phyloP scores from a whole-genome alignment of 2,888 invertebrate genomes.

The Cryptus armator region DNA sequence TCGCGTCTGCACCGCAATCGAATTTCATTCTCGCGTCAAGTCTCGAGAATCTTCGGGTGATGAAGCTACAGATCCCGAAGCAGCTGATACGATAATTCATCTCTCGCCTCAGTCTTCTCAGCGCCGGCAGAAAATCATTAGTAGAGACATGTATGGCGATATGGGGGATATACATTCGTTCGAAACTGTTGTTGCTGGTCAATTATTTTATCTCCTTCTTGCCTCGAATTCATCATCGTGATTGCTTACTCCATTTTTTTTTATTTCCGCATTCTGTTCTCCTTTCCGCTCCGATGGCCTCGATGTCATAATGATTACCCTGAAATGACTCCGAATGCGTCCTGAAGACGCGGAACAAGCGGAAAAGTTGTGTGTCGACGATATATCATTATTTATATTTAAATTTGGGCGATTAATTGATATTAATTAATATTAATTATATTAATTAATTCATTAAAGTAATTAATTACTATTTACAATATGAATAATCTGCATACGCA shows the following conservation, averaged over 20 bases:
- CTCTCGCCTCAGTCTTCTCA: neutral
- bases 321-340: neutral
- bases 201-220: neutral
- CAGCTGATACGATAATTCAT: slow-evolving; percentile 20
- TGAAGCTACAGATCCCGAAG: neutral
- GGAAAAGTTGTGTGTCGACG: neutral
- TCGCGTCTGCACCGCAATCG: neutral
- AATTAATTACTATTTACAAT: too few relatives aligned
- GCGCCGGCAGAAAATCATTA: neutral
- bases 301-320: slow-evolving; percentile 9
- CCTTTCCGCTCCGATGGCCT: neutral
- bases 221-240: neutral
- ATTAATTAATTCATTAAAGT: too few relatives aligned
- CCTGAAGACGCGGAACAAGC: neutral
- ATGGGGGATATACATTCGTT: neutral
- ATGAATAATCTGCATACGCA: too few relatives aligned
- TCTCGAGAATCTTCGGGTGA: neutral
- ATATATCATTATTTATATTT: too few relatives aligned
- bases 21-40: neutral
- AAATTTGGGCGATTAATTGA: too few relatives aligned
- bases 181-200: neutral
- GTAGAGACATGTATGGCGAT: neutral
- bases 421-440: too few relatives aligned
- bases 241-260: neutral
- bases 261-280: neutral